Percentiles rank a stretch among this genome's conserved stretches.
Conservation (phyloP, 2,797 vertebrate genomes). For the Gymnopithys bicolor region DNA sequence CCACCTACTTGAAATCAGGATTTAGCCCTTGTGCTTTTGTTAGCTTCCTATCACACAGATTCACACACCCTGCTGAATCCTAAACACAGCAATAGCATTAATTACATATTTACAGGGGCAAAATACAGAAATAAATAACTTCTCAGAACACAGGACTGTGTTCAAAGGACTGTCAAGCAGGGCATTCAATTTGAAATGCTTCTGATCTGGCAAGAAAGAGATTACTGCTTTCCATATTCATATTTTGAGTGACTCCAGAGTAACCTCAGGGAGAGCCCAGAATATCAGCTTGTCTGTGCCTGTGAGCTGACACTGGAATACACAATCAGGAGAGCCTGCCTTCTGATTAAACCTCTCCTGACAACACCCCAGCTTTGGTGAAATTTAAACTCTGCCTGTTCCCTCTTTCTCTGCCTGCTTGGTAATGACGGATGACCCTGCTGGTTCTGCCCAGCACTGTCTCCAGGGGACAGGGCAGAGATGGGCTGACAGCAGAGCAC, state of each 20-base stretch:
- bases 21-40: neutral
- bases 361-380: neutral
- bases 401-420: neutral
- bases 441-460: neutral
- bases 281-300: neutral
- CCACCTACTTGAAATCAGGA: neutral
- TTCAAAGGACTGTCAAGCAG: neutral
- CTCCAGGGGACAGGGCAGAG: neutral
- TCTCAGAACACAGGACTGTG: neutral
- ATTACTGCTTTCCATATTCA: conserved; percentile 10
- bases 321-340: neutral
- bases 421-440: neutral
- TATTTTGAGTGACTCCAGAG: conserved; percentile 19
- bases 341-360: neutral
- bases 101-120: neutral
- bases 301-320: neutral
- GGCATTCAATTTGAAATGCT: neutral
- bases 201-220: neutral
- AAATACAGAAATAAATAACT: neutral
- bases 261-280: neutral
- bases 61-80: neutral
- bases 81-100: neutral
- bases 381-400: conserved; percentile 3
- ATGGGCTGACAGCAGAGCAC: neutral
- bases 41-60: conserved; percentile 9